A percentile compares a stretch with the other conserved stretches of the same genome.
phyloP scores from a whole-genome alignment of 2,113 vertebrate genomes.

The Amia ocellicauda region DNA sequence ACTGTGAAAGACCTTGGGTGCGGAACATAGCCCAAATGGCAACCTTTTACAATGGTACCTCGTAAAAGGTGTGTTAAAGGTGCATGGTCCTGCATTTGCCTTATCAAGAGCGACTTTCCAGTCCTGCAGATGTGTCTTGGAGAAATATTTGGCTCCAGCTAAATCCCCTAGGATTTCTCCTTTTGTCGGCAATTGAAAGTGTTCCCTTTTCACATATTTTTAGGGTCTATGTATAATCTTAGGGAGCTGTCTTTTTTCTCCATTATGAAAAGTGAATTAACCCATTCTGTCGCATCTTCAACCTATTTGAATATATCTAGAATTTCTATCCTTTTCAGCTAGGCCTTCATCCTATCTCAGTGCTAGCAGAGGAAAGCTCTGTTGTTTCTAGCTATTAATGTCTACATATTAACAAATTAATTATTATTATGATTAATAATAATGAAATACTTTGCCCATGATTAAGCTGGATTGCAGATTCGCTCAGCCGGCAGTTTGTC shows the following conservation, averaged over 20 bases:
- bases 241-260: conserved; percentile 7
- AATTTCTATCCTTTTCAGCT: conserved; percentile 2
- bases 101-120: too few relatives aligned
- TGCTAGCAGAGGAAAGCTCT: too few relatives aligned
- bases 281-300: conserved; percentile 13
- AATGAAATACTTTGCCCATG: too few relatives aligned
- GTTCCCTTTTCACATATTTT: conserved; percentile 17
- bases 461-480: too few relatives aligned
- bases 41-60: conserved; percentile 10
- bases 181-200: conserved; percentile 11
- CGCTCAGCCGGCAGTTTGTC: too few relatives aligned
- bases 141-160: conserved; percentile 7
- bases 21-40: conserved; percentile 11
- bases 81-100: conserved; percentile 5
- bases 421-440: too few relatives aligned
- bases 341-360: too few relatives aligned
- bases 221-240: conserved; percentile 11
- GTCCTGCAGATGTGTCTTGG: too few relatives aligned
- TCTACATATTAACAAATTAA: too few relatives aligned
- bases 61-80: conserved; percentile 16
- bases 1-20: conserved; percentile 8
- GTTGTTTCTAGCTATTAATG: too few relatives aligned
- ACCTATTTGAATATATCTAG: conserved; percentile 1
- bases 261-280: conserved; percentile 14
- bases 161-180: conserved; percentile 7